phyloP scores from a whole-genome alignment of 2,888 invertebrate species.

The Notodonta dromedarius region DNA sequence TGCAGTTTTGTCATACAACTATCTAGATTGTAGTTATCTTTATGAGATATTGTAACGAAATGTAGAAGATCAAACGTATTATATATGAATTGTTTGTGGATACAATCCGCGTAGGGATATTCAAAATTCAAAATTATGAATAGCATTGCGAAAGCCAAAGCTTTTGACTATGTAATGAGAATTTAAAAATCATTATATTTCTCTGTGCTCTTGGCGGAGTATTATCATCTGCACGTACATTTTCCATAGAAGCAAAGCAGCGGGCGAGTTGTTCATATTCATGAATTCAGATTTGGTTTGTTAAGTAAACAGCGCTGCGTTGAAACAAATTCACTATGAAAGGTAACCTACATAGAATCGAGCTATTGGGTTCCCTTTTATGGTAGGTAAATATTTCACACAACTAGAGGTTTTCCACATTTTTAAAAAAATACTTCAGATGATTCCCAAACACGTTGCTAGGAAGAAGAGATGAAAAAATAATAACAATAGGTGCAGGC shows the following conservation, averaged over 20 bases:
- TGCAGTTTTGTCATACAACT: conserved; percentile 76
- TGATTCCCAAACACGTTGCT: too few relatives aligned
- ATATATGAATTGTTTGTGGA: neutral
- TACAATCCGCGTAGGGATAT: neutral
- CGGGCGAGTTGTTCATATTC: conserved; percentile 50
- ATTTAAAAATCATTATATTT: neutral
- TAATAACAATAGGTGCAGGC: too few relatives aligned
- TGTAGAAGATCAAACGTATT: conserved; percentile 12
- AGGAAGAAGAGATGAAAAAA: too few relatives aligned
- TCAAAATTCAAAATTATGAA: too few relatives aligned
- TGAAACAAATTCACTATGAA: conserved; percentile 19
- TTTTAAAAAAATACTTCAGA: too few relatives aligned
- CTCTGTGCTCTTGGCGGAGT: neutral
- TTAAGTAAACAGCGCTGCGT: conserved; percentile 51
- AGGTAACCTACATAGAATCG: neutral
- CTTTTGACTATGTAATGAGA: too few relatives aligned
- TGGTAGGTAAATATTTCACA: too few relatives aligned
- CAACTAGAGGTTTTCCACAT: too few relatives aligned
- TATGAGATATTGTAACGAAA: conserved; percentile 49
- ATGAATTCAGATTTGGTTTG: conserved; percentile 64
- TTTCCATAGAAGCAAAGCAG: conserved; percentile 18
- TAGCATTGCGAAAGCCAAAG: too few relatives aligned
- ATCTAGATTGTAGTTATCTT: conserved; percentile 61
- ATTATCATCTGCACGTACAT: conserved; percentile 18
- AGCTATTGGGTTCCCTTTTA: too few relatives aligned